A percentile compares a stretch with the other conserved stretches of the same genome.
phyloP scores from a whole-genome alignment of 2,888 invertebrate genomes.

The Agrilus cyanescens region DNA sequence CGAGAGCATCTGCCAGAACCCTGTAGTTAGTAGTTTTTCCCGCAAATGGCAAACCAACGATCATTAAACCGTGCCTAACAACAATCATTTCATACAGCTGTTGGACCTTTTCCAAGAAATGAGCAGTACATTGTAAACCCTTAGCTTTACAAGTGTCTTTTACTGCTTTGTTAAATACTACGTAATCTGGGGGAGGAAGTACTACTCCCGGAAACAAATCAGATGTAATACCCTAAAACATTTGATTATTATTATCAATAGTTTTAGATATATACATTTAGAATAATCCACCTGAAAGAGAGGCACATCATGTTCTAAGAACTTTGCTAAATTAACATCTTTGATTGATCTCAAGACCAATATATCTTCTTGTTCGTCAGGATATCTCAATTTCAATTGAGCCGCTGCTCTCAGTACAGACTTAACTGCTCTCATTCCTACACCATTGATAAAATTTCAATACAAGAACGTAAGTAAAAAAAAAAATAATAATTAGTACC shows the following conservation, averaged over 20 bases:
- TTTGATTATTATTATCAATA: too few relatives aligned
- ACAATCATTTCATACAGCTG: conserved; percentile 93
- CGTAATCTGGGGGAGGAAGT: conserved; percentile 70
- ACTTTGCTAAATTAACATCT: conserved; percentile 91
- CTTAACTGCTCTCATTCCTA: conserved; percentile 89
- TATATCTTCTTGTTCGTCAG: conserved; percentile 76
- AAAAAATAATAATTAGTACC: conserved; percentile 38
- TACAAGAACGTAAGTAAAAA: conserved; percentile 2
- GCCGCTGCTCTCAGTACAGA: conserved; percentile 86
- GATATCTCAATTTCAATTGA: conserved; percentile 79
- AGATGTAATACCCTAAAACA: conserved; percentile 73
- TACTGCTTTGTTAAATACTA: conserved; percentile 51
- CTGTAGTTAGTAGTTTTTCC: conserved; percentile 82
- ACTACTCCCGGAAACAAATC: conserved; percentile 84
- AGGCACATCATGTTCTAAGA: conserved; percentile 77
- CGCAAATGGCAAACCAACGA: conserved; percentile 86
- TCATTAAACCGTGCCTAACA: conserved; percentile 88
- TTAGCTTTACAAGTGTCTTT: conserved; percentile 52
- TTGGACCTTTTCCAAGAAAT: conserved; percentile 81
- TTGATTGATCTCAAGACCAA: conserved; percentile 81
- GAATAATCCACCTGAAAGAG: conserved; percentile 55
- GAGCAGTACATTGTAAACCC: conserved; percentile 73
- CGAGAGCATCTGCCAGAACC: conserved; percentile 69
- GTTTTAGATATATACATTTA: neutral
- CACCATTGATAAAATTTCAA: conserved; percentile 8